Evolutionary conservation across 2,113 vertebrate genomes (phyloP).

Genomic region (Otus sunia): DNA sequence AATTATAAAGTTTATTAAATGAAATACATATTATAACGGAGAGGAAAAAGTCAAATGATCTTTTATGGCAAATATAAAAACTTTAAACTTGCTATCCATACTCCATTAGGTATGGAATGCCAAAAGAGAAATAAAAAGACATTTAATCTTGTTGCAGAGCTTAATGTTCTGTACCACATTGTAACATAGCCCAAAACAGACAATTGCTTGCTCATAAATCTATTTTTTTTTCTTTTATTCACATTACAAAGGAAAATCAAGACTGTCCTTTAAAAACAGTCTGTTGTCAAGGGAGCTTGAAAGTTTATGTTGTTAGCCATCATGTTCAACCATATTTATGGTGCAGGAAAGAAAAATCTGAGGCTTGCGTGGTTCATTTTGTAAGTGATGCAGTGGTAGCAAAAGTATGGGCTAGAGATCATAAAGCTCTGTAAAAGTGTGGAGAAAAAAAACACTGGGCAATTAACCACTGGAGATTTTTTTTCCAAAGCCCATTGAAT

Average conservation of each 20-base stretch:
- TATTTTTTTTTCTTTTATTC: neutral
- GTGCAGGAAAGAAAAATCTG: neutral
- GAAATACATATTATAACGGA: neutral
- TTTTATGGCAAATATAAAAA: slow-evolving; percentile 5
- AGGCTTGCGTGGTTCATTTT: neutral
- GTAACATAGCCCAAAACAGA: neutral
- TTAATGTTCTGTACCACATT: slow-evolving; percentile 4
- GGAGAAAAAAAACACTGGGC: rapidly evolving
- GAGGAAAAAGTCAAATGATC: neutral
- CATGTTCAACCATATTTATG: neutral
- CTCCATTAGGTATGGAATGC: neutral
- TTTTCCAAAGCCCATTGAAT: neutral
- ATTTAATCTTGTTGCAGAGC: neutral
- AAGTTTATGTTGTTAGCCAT: neutral
- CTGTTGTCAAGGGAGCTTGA: neutral
- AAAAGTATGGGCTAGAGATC: neutral
- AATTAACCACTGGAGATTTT: neutral
- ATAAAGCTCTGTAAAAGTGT: neutral
- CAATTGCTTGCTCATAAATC: neutral
- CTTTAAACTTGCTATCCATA: neutral
- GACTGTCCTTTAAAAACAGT: neutral
- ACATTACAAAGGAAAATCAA: neutral
- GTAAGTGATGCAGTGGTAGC: neutral
- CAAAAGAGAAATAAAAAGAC: neutral
- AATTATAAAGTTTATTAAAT: slow-evolving; percentile 32